phyloP scores from a whole-genome alignment of 2,888 invertebrate genomes.

The Heteropelma amictum region DNA sequence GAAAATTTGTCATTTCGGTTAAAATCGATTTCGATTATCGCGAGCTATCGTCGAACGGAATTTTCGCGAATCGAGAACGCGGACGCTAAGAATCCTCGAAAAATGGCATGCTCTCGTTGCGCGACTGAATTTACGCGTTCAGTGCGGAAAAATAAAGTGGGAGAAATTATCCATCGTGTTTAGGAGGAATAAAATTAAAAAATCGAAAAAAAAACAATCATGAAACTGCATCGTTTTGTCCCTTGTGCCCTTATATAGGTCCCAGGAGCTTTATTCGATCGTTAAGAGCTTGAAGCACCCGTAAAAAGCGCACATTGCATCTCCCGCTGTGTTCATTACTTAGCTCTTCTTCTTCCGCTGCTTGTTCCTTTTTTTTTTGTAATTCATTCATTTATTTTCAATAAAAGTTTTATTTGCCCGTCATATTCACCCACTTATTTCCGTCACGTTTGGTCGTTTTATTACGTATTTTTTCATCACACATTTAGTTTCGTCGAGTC shows the following conservation, averaged over 20 bases:
- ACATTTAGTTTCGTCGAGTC: conserved; percentile 4
- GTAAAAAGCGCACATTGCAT: conserved; percentile 62
- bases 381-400: conserved; percentile 53
- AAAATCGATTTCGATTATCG: too few species aligned
- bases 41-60: neutral
- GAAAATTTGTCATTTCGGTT: too few species aligned
- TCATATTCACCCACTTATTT: conserved; percentile 39
- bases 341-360: conserved; percentile 50
- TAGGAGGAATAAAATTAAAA: neutral
- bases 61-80: neutral
- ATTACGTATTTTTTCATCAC: neutral
- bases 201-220: conserved; percentile 7
- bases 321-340: conserved; percentile 56
- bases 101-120: neutral
- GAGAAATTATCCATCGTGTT: neutral
- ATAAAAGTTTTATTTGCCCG: conserved; percentile 63
- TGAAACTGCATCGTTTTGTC: conserved; percentile 56
- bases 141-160: neutral
- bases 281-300: conserved; percentile 69
- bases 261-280: conserved; percentile 70
- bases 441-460: conserved; percentile 45
- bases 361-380: conserved; percentile 61
- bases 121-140: neutral
- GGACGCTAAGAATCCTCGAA: neutral
- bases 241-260: conserved; percentile 64